These are phyloP conservation scores for Caenorhabditis remanei DNA, from an alignment of 1,140 invertebrate genomes.

Conservation along the genomic window DNA sequence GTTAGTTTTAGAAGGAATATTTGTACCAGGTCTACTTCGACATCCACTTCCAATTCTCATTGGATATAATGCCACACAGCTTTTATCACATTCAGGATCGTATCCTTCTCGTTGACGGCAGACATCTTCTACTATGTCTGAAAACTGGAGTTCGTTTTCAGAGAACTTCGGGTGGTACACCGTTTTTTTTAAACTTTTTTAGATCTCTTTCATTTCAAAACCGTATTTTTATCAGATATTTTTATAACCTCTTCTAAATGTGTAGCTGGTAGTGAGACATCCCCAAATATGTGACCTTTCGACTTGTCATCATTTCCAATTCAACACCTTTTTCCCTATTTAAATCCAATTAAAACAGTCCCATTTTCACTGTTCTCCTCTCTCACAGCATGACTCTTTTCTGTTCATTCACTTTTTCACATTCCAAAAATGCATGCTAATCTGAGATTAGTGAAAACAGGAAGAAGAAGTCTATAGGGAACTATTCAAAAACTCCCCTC, in stretches of 20 bases:
- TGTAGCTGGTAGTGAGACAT: too few relatives aligned
- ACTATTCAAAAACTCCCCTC: neutral
- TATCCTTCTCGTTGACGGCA: conserved; percentile 59
- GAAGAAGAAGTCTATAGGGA: neutral
- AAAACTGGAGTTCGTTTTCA: neutral
- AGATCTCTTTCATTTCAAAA: neutral
- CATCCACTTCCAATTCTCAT: conserved; percentile 58
- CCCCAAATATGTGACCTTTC: too few relatives aligned
- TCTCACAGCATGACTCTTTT: conserved; percentile 14
- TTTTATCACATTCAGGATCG: conserved; percentile 54
- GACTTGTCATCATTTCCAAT: neutral
- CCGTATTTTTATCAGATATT: too few relatives aligned
- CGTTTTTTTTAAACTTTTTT: too few relatives aligned
- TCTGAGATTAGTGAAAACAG: conserved; percentile 20
- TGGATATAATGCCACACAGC: conserved; percentile 55
- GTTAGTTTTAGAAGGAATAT: neutral
- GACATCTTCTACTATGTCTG: conserved; percentile 58
- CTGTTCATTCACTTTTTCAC: conserved; percentile 13
- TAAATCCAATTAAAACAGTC: conserved; percentile 23
- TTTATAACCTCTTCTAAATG: too few relatives aligned
- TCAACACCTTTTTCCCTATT: conserved; percentile 3
- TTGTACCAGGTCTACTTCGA: neutral
- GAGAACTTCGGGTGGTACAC: too few relatives aligned
- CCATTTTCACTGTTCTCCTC: neutral
- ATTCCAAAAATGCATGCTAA: conserved; percentile 26